Base-by-base conservation (phyloP, 2,797 vertebrate species). In the Melanotaenia trifasciata region DNA sequence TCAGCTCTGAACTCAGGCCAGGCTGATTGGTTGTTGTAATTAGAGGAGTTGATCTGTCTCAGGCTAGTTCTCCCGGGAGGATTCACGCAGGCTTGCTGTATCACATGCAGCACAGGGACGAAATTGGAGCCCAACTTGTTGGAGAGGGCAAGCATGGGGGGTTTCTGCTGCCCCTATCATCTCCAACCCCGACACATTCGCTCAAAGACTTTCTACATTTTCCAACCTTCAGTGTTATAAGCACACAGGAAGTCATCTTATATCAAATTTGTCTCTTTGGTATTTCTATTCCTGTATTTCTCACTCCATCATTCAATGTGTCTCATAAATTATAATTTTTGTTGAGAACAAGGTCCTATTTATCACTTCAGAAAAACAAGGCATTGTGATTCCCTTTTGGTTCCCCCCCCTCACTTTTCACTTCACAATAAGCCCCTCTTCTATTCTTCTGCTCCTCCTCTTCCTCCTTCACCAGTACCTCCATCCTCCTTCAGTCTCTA, bases 1-100 rank as follows among this genome's bases (percentile, higher is more conserved):
- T 92, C 90, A 92, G 74, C 22, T 72, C 74, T 80, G 83, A 82
- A 64, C 83, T 72, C 78, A 20, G 84, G 73, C 79, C 66, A 47
- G 86, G 54, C 86, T 93, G 91, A 93, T 93, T 93, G 91, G 89
- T 85, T 82, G 83, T 76, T 80, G 90, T 93, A 94, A 94, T 94
- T 91, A 92, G 89, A 92, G 89, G 86, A 87, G 85, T 87, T 84
- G 78, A 74, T 87, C 87, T 84, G 87, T 89, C 86, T 83, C 84
- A 30, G 74, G 70, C 79, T 79, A 30, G 53, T 72, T 81, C 58
- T 78, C 87, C 74, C 83, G 5, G 20, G 90, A 90, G 87, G 81
- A 88, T 86, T 86, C 68, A 64, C 75, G 80, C 79, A 73, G 84
- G 80, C 81, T 87, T 83, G 87, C 79, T 67, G 87, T 90, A 84